Evolutionary conservation across 1,140 invertebrate genomes (phyloP), one percentile per base, ranked within the genome.

Genomic region (Pogonus chalceus): DNA sequence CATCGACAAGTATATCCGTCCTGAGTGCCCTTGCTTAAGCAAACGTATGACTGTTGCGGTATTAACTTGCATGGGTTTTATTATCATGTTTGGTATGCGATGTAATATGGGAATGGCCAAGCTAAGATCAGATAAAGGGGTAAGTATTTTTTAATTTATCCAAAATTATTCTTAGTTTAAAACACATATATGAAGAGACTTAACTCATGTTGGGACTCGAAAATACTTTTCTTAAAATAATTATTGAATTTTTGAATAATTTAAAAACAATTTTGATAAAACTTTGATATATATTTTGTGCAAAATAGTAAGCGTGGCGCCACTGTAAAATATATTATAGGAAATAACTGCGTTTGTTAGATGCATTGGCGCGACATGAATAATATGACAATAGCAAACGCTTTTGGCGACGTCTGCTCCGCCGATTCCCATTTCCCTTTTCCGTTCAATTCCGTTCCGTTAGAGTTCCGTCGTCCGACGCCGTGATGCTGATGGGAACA

Each of bases 31-130:
- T 0, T 92, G 88, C 66, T 77, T 95, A 58, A 83, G 84, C 56
- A 90, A 92, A 64, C 80, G 92, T 57, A 92, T 88, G 66, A 93
- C 90, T 1, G 85, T 95, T 43, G 90, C 90, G 21, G 66, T 91
- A 51, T 77, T 94, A 59, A 85, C 87, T 21, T 91, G 89, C 66
- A 66, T 93, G 68, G 90, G 92, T 57, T 96, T 96, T 69, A 80
- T 94, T 64, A 94, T 95, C 64, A 90, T 90, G 62, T 94, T 95
- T 65, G 91, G 91, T 10, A 94, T 95, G 83, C 80, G 95, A 49
- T 94, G 90, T 72, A 98, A 97, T 70, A 90, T 98, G 88, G 91
- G 93, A 12, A 92, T 97, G 67, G 93, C 94, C 14, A 93, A 96
- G 65, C 78, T 96, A 31, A 79, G 82, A 57, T 73, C 77, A 56